These are phyloP conservation scores for Pseudachorutes palmiensis DNA, from an alignment of 1,140 invertebrate genomes.

Conservation along the genomic window DNA sequence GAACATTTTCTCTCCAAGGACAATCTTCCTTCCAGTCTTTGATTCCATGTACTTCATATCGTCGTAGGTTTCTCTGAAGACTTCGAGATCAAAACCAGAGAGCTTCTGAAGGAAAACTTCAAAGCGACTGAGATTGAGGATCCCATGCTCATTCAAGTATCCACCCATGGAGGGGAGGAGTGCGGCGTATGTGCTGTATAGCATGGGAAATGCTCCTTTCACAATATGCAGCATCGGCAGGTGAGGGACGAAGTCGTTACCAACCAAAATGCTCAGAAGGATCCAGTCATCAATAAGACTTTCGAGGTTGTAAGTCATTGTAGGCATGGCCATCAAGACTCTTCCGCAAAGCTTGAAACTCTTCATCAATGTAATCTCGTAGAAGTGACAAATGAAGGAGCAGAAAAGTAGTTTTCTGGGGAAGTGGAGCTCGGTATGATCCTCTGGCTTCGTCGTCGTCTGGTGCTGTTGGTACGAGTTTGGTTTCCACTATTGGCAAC, in stretches of 20 bases:
- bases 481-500: neutral
- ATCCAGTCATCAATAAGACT: conserved; percentile 44
- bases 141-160: conserved; percentile 85
- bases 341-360: conserved; percentile 68
- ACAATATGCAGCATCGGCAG: conserved; percentile 87
- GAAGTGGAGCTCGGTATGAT: conserved; percentile 45
- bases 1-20: conserved; percentile 36
- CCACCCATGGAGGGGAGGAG: conserved; percentile 78
- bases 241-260: conserved; percentile 95
- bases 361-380: conserved; percentile 85
- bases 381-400: conserved; percentile 83
- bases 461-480: neutral
- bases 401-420: conserved; percentile 87
- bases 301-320: conserved; percentile 33
- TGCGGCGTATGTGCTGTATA: conserved; percentile 82
- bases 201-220: conserved; percentile 71
- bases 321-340: conserved; percentile 47
- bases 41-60: conserved; percentile 77
- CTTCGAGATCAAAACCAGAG: conserved; percentile 67
- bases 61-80: conserved; percentile 72
- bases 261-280: conserved; percentile 89
- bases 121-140: conserved; percentile 73
- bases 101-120: conserved; percentile 75
- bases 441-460: conserved; percentile 8
- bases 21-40: conserved; percentile 54